These are phyloP conservation scores for Crotophaga sulcirostris DNA, from an alignment of 2,113 vertebrate genomes.

Conservation along the genomic window DNA sequence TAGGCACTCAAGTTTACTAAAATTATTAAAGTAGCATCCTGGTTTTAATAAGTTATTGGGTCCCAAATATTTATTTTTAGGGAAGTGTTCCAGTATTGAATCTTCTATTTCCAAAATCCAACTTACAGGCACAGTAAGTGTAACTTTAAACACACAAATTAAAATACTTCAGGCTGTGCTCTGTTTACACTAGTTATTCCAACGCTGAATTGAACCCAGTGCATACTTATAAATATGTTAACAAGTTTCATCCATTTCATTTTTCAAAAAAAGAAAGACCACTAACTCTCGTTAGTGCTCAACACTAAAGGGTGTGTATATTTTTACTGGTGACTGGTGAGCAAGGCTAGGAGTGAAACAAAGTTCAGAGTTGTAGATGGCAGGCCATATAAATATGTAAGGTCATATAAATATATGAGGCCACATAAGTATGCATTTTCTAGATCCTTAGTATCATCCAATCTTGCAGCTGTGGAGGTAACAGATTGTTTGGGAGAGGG, in stretches of 20 bases:
- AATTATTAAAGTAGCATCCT: slow-evolving; percentile 47
- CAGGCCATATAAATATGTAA: background rate
- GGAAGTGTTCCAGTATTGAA: slow-evolving; percentile 47
- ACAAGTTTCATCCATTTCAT: slow-evolving; percentile 55
- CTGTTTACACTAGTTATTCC: slow-evolving; percentile 62
- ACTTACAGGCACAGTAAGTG: slow-evolving; percentile 42
- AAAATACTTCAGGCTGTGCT: slow-evolving; percentile 53
- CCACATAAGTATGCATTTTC: background rate
- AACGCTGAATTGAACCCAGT: slow-evolving; percentile 51
- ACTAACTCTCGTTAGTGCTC: slow-evolving; percentile 47
- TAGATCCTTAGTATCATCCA: background rate
- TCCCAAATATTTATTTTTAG: slow-evolving; percentile 60
- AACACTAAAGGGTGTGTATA: background rate
- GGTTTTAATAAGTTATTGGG: slow-evolving; percentile 45
- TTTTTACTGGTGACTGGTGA: slow-evolving; percentile 39
- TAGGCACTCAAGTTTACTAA: slow-evolving; percentile 16
- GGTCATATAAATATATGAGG: background rate
- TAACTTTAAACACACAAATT: slow-evolving; percentile 64
- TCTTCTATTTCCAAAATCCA: slow-evolving; percentile 45
- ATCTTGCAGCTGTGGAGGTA: background rate
- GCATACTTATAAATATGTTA: slow-evolving; percentile 53
- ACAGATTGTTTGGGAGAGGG: background rate
- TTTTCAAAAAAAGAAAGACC: slow-evolving; percentile 8
- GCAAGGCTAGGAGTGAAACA: slow-evolving; percentile 27
- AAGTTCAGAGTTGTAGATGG: slow-evolving; percentile 20